Conservation (phyloP, 2,113 vertebrate genomes). For the Misgurnus mizolepis region DNA sequence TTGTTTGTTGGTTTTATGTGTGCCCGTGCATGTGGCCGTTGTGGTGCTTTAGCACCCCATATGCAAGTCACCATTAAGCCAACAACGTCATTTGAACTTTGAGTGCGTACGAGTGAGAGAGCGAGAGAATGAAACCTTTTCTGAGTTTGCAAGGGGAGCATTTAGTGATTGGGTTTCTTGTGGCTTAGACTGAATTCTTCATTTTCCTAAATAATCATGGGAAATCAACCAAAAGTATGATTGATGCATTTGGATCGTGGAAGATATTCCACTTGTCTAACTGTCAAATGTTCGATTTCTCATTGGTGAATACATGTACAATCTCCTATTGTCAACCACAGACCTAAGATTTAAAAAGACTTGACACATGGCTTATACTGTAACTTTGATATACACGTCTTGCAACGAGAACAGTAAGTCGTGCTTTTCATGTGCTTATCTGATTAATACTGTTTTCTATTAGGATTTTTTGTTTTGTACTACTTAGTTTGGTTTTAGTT, state of each 20-base stretch:
- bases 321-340: conserved; percentile 61
- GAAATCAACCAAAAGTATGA: conserved; percentile 33
- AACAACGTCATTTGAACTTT: conserved; percentile 9
- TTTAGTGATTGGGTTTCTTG: conserved; percentile 40
- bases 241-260: conserved; percentile 31
- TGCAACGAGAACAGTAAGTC: conserved; percentile 60
- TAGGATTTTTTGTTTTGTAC: conserved; percentile 46
- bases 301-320: conserved; percentile 59
- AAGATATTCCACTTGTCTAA: conserved; percentile 66
- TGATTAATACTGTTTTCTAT: conserved; percentile 64
- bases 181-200: conserved; percentile 30
- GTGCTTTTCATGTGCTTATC: conserved; percentile 55
- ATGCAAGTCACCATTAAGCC: conserved; percentile 20
- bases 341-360: conserved; percentile 61
- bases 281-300: conserved; percentile 33
- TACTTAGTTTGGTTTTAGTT: conserved; percentile 21
- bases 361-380: conserved; percentile 55
- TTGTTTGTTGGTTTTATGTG: conserved; percentile 9
- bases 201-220: conserved; percentile 30
- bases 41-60: not conserved
- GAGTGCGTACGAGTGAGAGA: conserved; percentile 40
- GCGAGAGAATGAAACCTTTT: conserved; percentile 26
- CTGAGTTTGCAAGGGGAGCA: conserved; percentile 21
- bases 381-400: conserved; percentile 56
- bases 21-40: conserved; percentile 5